Percentiles rank a stretch among this genome's conserved stretches.
Evolutionary conservation across 2,113 vertebrate genomes (phyloP).

Genomic region (Prietella phreatophila): DNA sequence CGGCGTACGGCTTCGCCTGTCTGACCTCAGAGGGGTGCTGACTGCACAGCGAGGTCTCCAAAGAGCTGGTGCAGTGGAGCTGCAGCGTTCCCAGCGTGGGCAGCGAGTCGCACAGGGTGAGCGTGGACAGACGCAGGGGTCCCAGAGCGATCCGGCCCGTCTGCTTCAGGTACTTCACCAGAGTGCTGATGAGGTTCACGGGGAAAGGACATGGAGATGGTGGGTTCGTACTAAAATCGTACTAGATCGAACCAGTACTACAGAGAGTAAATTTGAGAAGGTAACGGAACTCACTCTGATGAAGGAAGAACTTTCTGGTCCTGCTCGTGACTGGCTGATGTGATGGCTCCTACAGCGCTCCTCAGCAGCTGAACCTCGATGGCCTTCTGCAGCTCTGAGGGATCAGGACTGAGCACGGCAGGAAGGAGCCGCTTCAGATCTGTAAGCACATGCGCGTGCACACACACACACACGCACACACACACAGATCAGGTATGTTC

Average conservation of each 20-base stretch:
- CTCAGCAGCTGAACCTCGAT: conserved; percentile 95
- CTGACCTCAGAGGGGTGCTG: conserved; percentile 83
- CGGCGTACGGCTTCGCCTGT: neutral
- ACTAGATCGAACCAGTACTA: neutral
- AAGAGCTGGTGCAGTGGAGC: conserved; percentile 83
- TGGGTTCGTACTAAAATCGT: neutral
- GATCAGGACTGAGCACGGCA: conserved; percentile 90
- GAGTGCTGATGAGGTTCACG: conserved; percentile 65
- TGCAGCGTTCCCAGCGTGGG: conserved; percentile 88
- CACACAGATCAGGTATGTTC: neutral
- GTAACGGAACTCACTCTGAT: conserved; percentile 80
- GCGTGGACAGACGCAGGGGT: conserved; percentile 86
- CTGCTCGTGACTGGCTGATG: conserved; percentile 78
- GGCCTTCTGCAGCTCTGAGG: conserved; percentile 93
- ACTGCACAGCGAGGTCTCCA: conserved; percentile 87
- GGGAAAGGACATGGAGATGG: neutral
- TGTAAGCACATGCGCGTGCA: conserved; percentile 55
- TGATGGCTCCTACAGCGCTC: conserved; percentile 84
- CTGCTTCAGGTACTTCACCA: conserved; percentile 93
- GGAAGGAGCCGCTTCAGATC: conserved; percentile 96
- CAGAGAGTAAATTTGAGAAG: neutral
- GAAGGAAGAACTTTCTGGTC: conserved; percentile 81
- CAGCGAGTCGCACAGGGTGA: conserved; percentile 83
- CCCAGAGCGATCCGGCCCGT: conserved; percentile 88
- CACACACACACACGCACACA: neutral